Base-by-base conservation (phyloP, 2,888 invertebrate genomes). In the Diarsia dahlii region DNA sequence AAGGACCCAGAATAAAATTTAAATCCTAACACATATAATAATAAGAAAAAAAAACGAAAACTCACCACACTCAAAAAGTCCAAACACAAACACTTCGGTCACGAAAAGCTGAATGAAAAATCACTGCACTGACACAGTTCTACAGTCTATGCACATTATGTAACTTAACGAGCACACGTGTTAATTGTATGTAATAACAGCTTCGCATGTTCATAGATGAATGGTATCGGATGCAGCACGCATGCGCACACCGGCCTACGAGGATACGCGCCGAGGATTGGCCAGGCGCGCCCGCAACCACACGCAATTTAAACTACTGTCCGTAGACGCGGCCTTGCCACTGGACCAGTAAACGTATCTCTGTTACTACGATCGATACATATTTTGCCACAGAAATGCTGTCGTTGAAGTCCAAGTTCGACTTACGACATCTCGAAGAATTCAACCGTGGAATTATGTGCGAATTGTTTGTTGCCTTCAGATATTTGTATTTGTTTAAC, bases 261-360 rank as follows among this genome's bases (percentile, higher is more conserved):
- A 80, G 85, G 70, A 69, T 74, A 76, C 70, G 62, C 64, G 52
- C 45, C 71, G 56, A 78, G 90, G 87, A 92, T 91, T 91, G 90
- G 89, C 79, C 89, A 89, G 90, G 90, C 88, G 92, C 91, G 89
- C 85, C 78, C 90, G 80, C 78, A 74, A 70, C 82, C 54, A 86
- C 89, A 89, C 87, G 90, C 92, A 90, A 92, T 92, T 88, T 91
- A 93, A 92, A 87, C 91, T 89, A 89, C 85, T 83, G 85, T 78
- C 85, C 74, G 81, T 86, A 83, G 86, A 84, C 87, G 73, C 78
- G 93, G 85, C 94, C 93, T 93, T 92, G 91, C 81, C 80, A 88
- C 88, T 88, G 89, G 90, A 89, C 87, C 87, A 89, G 84, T 84
- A 82, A 80, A 64, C 74, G 75, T 88, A 72, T 64, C 81, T 84